Conservation (phyloP, 1,140 invertebrate genomes). For the Tetramorium parvispinum region DNA sequence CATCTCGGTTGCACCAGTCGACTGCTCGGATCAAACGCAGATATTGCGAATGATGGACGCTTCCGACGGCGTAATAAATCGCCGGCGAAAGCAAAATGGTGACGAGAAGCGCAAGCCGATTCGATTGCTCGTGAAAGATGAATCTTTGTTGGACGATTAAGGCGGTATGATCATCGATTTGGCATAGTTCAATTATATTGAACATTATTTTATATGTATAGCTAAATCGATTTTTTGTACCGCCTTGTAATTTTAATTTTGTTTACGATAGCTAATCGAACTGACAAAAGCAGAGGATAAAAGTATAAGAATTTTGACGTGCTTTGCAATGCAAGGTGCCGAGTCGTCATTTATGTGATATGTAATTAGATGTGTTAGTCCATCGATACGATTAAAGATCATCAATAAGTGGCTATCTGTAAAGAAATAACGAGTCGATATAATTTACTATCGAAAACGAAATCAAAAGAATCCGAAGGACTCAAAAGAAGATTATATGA, state of each 20-base stretch:
- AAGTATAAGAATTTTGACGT: neutral
- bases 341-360: neutral
- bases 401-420: neutral
- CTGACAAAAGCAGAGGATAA: neutral
- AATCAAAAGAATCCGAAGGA: neutral
- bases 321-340: neutral
- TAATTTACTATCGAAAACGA: neutral
- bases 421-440: slow-evolving; percentile 11
- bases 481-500: slow-evolving; percentile 21
- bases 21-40: slow-evolving; percentile 94
- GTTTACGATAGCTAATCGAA: neutral
- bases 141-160: slow-evolving; percentile 54
- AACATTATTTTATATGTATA: slow-evolving; percentile 1
- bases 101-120: slow-evolving; percentile 55
- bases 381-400: slow-evolving; percentile 34
- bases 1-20: slow-evolving; percentile 97
- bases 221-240: slow-evolving; percentile 32
- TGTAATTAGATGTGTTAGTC: slow-evolving; percentile 20
- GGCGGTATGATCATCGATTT: neutral
- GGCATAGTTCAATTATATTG: neutral
- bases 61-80: slow-evolving; percentile 92
- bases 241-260: neutral
- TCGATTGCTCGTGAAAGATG: slow-evolving; percentile 40
- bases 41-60: slow-evolving; percentile 97
- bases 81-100: slow-evolving; percentile 85